These are phyloP conservation scores for Xenotilapia caudafasciata DNA, from an alignment of 2,113 vertebrate species.

Conservation along the genomic window DNA sequence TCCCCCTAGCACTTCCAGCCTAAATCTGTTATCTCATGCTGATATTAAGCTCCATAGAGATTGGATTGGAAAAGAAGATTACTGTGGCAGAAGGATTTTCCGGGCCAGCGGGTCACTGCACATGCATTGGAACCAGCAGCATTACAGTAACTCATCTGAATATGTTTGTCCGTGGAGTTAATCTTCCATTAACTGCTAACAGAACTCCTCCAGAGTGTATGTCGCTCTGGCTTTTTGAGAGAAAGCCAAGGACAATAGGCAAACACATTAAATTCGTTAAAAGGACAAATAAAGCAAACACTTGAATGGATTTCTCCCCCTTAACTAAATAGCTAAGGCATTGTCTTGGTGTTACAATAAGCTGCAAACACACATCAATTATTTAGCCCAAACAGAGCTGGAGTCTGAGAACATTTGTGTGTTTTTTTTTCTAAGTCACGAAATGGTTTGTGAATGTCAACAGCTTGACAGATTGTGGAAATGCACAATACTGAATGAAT, in stretches of 20 bases:
- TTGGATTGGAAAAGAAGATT: slow-evolving; percentile 43
- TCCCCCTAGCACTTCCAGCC: neutral
- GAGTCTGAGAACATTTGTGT: neutral
- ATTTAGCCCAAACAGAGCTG: slow-evolving; percentile 13
- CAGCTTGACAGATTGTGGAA: slow-evolving; percentile 51
- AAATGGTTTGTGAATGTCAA: slow-evolving; percentile 40
- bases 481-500: slow-evolving; percentile 9
- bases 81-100: slow-evolving; percentile 26
- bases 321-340: neutral
- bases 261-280: neutral
- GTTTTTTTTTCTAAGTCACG: neutral
- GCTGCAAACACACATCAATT: slow-evolving; percentile 3
- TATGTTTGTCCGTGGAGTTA: neutral
- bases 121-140: neutral
- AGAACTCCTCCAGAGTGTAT: neutral
- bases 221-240: neutral
- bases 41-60: slow-evolving; percentile 34
- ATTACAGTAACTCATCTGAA: neutral
- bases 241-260: neutral
- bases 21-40: slow-evolving; percentile 18
- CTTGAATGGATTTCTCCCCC: neutral
- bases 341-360: neutral
- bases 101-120: slow-evolving; percentile 13
- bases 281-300: neutral
- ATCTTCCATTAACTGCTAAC: neutral